These are phyloP conservation scores for Branchinecta lynchi DNA, from an alignment of 1,140 invertebrate species.

Conservation along the genomic window DNA sequence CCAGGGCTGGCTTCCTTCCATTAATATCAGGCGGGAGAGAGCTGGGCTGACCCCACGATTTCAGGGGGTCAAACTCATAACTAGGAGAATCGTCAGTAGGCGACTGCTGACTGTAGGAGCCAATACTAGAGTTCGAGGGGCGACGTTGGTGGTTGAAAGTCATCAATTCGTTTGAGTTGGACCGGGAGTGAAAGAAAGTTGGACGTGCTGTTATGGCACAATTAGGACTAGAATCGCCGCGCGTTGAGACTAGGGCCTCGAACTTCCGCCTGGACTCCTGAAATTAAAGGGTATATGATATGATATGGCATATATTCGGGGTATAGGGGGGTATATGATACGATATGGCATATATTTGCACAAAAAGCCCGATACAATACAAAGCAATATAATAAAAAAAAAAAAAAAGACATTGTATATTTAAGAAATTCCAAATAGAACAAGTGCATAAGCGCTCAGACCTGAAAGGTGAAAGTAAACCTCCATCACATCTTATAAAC, in stretches of 20 bases:
- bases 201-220: not conserved
- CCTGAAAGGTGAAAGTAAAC: no score
- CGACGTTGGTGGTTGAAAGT: not conserved
- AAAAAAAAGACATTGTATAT: no score
- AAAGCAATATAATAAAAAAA: no score
- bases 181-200: not conserved
- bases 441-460: no score
- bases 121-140: not conserved
- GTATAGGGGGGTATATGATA: no score
- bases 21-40: not conserved
- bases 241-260: not conserved
- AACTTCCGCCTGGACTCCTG: not conserved
- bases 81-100: not conserved
- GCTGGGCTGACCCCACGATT: not conserved
- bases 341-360: no score
- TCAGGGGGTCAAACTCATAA: not conserved
- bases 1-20: no score
- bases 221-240: slow-evolving; percentile 2
- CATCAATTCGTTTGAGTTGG: not conserved
- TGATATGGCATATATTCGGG: no score
- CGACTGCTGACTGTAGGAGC: not conserved
- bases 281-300: not conserved
- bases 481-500: no score
- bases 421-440: no score
- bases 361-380: no score